Evolutionary conservation across 2,113 vertebrate species (phyloP).

Genomic region (Pluvialis apricaria): DNA sequence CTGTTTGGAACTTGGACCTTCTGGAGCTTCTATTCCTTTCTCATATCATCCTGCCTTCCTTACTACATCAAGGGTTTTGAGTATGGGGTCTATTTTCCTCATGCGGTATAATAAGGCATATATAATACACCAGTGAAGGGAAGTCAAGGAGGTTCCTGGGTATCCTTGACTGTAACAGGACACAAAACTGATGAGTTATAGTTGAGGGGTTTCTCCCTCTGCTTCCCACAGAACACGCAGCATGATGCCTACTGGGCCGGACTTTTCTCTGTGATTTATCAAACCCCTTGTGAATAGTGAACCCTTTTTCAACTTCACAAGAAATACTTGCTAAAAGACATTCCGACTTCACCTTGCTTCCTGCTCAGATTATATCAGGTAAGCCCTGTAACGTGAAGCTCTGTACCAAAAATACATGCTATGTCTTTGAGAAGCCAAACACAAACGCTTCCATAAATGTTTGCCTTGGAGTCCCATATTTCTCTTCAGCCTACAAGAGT

Average conservation of each 20-base stretch:
- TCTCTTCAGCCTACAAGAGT: neutral
- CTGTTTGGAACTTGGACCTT: neutral
- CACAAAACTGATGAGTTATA: neutral
- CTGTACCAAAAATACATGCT: neutral
- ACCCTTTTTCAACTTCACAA: neutral
- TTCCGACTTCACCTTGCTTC: neutral
- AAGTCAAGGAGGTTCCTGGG: neutral
- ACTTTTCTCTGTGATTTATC: neutral
- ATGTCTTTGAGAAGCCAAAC: neutral
- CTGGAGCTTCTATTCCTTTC: neutral
- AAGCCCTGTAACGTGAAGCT: neutral
- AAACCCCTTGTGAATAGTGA: neutral
- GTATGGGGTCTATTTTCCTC: neutral
- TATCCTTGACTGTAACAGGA: neutral
- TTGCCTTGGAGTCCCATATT: neutral
- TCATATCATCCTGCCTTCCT: neutral
- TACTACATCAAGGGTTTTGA: neutral
- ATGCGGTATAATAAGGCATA: neutral
- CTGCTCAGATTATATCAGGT: neutral
- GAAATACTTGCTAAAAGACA: neutral
- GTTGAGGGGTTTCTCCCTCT: neutral
- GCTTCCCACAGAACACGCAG: neutral
- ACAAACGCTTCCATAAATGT: neutral
- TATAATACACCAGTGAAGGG: neutral
- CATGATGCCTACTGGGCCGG: neutral